Percentiles rank a stretch among this genome's conserved stretches.
phyloP scores from a whole-genome alignment of 2,113 vertebrate genomes.

The Synchiropus splendidus region DNA sequence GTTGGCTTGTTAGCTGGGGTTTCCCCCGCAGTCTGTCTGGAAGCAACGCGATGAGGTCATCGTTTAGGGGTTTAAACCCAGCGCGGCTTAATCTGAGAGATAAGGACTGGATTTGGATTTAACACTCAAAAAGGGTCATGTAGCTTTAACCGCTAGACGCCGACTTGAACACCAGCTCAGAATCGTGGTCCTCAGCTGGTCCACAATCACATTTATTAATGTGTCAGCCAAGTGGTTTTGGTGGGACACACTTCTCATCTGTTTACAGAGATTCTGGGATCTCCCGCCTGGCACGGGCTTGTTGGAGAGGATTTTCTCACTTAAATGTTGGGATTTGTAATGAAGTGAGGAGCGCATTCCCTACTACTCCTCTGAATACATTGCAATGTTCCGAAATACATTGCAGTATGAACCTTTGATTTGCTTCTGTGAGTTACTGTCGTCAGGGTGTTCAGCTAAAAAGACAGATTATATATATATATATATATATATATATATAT shows the following conservation, averaged over 20 bases:
- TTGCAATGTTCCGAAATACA: too few species aligned
- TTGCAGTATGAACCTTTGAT: too few species aligned
- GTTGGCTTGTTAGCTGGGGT: constrained; percentile 19
- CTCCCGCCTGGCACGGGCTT: constrained; percentile 1
- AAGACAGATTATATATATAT: too few species aligned
- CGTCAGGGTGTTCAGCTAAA: too few species aligned
- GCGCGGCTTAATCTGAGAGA: constrained; percentile 60
- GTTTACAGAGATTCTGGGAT: constrained; percentile 24
- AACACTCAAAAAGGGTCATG: constrained; percentile 55
- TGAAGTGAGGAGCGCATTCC: too few species aligned
- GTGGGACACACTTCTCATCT: constrained; percentile 16
- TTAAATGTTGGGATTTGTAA: not conserved
- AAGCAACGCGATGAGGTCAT: constrained; percentile 60
- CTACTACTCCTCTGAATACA: too few species aligned
- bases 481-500: too few species aligned
- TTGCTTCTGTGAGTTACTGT: too few species aligned
- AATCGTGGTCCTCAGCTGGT: constrained; percentile 22
- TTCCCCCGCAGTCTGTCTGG: constrained; percentile 38
- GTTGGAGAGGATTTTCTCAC: constrained; percentile 1
- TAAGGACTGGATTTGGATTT: constrained; percentile 61
- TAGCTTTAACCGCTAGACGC: constrained; percentile 21
- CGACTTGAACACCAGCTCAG: too few species aligned
- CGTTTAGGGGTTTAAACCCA: constrained; percentile 53
- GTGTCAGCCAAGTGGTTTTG: constrained; percentile 21
- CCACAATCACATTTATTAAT: constrained; percentile 6